These are phyloP conservation scores for Lochmaea crataegi DNA, from an alignment of 2,888 invertebrate genomes.

Conservation along the genomic window DNA sequence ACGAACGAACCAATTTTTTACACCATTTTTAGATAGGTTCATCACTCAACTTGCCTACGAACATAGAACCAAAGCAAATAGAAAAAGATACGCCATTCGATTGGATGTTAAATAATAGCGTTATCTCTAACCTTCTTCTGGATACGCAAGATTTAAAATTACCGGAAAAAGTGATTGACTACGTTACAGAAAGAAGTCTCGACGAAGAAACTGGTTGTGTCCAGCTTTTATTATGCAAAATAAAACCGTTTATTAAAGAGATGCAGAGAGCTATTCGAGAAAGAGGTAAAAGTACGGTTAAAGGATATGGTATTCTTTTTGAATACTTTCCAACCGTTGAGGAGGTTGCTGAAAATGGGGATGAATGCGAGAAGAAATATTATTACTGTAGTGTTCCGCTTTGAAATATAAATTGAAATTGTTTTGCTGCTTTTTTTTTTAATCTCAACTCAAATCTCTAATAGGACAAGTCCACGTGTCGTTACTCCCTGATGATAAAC, in stretches of 20 bases:
- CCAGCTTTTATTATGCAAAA: constrained; percentile 80
- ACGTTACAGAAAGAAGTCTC: constrained; percentile 68
- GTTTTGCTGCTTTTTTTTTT: no score
- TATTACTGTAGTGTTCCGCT: constrained; percentile 29
- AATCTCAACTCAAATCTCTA: no score
- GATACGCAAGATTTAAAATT: constrained; percentile 74
- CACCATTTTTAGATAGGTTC: constrained; percentile 71
- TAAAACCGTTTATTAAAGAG: constrained; percentile 79
- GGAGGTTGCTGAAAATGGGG: constrained; percentile 72
- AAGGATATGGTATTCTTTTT: constrained; percentile 66
- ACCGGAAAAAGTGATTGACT: constrained; percentile 71
- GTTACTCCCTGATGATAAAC: no score
- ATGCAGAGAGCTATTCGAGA: constrained; percentile 77
- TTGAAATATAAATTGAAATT: constrained; percentile 8
- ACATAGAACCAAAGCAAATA: constrained; percentile 57
- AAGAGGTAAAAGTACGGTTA: constrained; percentile 55
- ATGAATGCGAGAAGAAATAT: constrained; percentile 73
- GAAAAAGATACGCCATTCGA: constrained; percentile 66
- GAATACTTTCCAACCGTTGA: constrained; percentile 72
- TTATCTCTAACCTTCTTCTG: constrained; percentile 69
- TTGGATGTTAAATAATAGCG: constrained; percentile 75
- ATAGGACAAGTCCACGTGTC: no score
- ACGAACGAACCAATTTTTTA: constrained; percentile 4
- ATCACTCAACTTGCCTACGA: constrained; percentile 64
- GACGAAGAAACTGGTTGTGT: constrained; percentile 77